Percentiles rank a stretch among this genome's conserved stretches.
Conservation (phyloP, 2,113 vertebrate genomes). For the Syngnathus floridae region DNA sequence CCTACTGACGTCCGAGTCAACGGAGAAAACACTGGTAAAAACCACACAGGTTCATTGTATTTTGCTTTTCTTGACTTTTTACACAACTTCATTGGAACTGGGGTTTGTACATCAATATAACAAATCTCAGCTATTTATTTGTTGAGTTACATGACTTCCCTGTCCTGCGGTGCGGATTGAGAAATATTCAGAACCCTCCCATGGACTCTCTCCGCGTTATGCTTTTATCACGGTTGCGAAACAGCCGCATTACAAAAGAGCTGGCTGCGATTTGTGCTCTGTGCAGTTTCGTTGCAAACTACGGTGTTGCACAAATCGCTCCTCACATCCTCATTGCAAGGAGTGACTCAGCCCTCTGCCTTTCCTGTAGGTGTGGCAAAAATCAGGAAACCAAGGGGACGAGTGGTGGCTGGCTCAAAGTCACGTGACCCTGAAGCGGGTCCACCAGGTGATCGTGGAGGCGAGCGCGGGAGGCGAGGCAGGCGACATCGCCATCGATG, state of each 20-base stretch:
- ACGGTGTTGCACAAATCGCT: conserved; percentile 48
- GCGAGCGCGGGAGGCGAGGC: conserved; percentile 64
- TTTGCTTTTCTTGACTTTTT: too few species aligned
- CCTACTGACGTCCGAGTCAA: conserved; percentile 43
- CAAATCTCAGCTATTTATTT: neutral
- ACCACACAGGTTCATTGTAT: neutral
- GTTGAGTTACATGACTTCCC: conserved; percentile 32
- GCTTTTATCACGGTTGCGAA: conserved; percentile 49
- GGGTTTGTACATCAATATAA: neutral
- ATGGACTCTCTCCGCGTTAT: conserved; percentile 20
- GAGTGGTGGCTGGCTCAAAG: conserved; percentile 59
- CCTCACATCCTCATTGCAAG: conserved; percentile 60
- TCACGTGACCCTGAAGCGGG: conserved; percentile 54
- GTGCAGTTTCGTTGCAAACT: conserved; percentile 31
- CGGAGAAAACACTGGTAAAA: conserved; percentile 53
- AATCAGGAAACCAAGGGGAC: conserved; percentile 55
- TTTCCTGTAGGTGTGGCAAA: conserved; percentile 71
- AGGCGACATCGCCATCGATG: conserved; percentile 69
- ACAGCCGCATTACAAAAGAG: conserved; percentile 48
- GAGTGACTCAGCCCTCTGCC: conserved; percentile 48
- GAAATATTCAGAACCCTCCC: conserved; percentile 28
- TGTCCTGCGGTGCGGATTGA: conserved; percentile 32
- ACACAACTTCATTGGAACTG: too few species aligned
- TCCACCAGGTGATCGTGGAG: conserved; percentile 67
- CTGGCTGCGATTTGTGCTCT: conserved; percentile 28